Evolutionary conservation across 2,113 vertebrate genomes (phyloP), one percentile per base, ranked within the genome.

Genomic region (Dasyurus viverrinus): DNA sequence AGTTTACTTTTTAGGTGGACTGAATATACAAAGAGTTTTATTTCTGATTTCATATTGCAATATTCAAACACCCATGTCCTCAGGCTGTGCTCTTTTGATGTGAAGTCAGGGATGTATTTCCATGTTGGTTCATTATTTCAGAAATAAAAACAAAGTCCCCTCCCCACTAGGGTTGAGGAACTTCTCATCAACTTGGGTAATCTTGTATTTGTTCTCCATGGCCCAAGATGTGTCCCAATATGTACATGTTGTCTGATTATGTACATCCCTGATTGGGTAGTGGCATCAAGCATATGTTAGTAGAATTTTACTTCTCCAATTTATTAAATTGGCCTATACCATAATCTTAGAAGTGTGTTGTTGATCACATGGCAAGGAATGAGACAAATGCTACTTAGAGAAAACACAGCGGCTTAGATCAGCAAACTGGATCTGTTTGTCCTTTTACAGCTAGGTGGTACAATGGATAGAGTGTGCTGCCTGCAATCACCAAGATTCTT

Each of bases 211-310:
- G n/a, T 84, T 42, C 19, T 23, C 36, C n/a, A 84, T n/a, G 6
- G 60, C 12, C 60, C 6, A 68, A n/a, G 30, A 68, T 84, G n/a
- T 42, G 16, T 2, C 0, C 8, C 12, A 42, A 30, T 14, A 1
- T 36, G 27, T 22, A 26, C 48, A 48, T 22, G 24, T 0, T 42
- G n/a, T n/a, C 68, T 84, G 68, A 42, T 36, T 16, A 76, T 22
- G 68, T 22, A 76, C 6, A 76, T 76, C 36, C 60, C 36, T n/a
- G 30, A 76, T 16, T 42, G n/a, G 36, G 36, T 54, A 36, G 90
- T 60, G 2, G 19, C 4, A n/a, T 53, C 0, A 0, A 1, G 0
- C 0, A n/a, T 90, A 84, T 54, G n/a, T n/a, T 2, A 2, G 2
- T 25, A 57, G 16, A 26, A 26, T 30, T 42, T 84, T 22, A 0